phyloP scores from a whole-genome alignment of 2,888 invertebrate species.

The Hyposoter didymator region DNA sequence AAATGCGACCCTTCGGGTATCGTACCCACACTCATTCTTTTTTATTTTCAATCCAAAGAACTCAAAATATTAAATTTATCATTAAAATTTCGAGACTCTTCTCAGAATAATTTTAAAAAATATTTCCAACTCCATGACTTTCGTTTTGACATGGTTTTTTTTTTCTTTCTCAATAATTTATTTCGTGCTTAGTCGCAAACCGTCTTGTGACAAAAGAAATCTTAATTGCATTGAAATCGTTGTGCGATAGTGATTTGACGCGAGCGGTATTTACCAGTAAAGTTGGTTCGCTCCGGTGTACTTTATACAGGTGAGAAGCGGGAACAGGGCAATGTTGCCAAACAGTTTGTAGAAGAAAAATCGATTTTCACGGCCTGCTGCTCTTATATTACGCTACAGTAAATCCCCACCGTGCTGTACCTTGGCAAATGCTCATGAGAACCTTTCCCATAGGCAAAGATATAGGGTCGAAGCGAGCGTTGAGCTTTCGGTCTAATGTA shows the following conservation, averaged over 20 bases:
- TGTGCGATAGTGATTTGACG: neutral
- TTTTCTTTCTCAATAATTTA: neutral
- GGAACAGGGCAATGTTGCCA: conserved; percentile 56
- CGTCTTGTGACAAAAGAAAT: neutral
- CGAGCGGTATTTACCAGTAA: neutral
- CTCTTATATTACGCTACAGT: conserved; percentile 40
- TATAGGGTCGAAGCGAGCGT: conserved; percentile 2
- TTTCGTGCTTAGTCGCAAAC: neutral
- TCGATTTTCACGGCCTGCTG: conserved; percentile 39
- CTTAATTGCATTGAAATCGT: neutral
- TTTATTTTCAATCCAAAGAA: neutral
- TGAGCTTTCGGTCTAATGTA: conserved; percentile 35
- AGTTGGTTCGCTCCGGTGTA: neutral
- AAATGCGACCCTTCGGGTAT: neutral
- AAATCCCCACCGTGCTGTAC: conserved; percentile 32
- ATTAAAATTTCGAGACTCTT: too few relatives aligned
- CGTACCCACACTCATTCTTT: neutral
- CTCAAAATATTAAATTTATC: neutral
- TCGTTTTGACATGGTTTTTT: too few relatives aligned
- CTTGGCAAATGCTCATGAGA: conserved; percentile 47
- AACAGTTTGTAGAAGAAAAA: conserved; percentile 53
- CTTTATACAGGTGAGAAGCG: conserved; percentile 12
- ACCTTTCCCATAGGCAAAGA: conserved; percentile 31
- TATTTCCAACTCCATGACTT: neutral
- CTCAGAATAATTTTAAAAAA: neutral